Evolutionary conservation across 2,888 invertebrate species (phyloP).

Genomic region (Stictocephala bisonia): DNA sequence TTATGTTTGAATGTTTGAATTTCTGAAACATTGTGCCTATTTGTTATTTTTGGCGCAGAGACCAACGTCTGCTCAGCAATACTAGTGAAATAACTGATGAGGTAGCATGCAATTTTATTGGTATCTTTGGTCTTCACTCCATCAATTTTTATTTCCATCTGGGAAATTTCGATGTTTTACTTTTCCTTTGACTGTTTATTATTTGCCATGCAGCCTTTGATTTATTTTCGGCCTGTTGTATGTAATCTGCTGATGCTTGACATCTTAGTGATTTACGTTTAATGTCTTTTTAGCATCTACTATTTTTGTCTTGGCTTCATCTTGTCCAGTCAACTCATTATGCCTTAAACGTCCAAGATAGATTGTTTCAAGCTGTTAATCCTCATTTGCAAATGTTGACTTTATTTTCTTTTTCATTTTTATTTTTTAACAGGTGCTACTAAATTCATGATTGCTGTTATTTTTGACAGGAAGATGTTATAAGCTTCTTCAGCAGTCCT

Average conservation of each 20-base stretch:
- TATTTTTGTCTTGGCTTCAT: neutral
- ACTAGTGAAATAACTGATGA: too few species aligned
- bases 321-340: neutral
- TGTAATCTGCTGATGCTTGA: neutral
- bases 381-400: neutral
- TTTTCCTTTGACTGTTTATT: slow-evolving; percentile 16
- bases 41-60: too few species aligned
- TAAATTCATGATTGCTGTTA: neutral
- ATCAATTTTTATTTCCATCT: too few species aligned
- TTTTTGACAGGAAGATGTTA: neutral
- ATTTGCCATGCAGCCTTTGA: neutral
- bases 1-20: too few species aligned
- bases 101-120: too few species aligned
- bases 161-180: neutral
- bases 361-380: neutral
- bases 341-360: neutral
- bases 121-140: too few species aligned
- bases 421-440: too few species aligned
- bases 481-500: neutral
- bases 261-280: neutral
- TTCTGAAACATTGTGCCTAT: too few species aligned
- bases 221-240: neutral
- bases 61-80: too few species aligned
- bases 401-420: too few species aligned
- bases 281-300: neutral